Evolutionary conservation across 2,113 vertebrate species (phyloP).

Genomic region (Laterallus jamaicensis): DNA sequence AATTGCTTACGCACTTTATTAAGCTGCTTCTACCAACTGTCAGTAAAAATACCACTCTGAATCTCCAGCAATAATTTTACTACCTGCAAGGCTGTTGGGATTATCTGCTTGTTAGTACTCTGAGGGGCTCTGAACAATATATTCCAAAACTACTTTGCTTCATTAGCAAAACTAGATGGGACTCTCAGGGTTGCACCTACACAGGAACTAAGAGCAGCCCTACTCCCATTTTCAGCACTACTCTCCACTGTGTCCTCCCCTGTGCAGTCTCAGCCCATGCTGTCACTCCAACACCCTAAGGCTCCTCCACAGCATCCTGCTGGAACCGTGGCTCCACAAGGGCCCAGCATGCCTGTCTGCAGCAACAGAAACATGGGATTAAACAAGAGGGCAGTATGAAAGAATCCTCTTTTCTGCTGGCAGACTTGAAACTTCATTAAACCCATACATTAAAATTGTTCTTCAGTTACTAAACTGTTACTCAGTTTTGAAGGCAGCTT

Average conservation of each 20-base stretch:
- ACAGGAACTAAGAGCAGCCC: not conserved
- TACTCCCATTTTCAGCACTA: not conserved
- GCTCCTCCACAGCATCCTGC: not conserved
- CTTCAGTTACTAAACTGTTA: not conserved
- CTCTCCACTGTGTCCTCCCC: not conserved
- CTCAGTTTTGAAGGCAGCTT: not conserved
- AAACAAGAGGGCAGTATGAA: not conserved
- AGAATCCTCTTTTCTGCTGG: not conserved
- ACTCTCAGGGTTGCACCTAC: not conserved
- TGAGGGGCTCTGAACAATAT: not conserved
- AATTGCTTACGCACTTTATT: constrained; percentile 8
- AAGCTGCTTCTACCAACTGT: constrained; percentile 18
- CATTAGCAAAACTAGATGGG: not conserved
- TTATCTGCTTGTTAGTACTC: not conserved
- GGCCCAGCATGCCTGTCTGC: not conserved
- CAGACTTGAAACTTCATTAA: not conserved
- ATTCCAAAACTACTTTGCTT: not conserved
- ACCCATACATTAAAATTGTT: not conserved
- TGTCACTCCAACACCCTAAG: rapidly evolving
- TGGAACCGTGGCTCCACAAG: not conserved
- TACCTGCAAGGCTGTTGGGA: not conserved
- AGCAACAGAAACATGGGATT: not conserved
- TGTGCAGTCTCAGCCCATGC: rapidly evolving
- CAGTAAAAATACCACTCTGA: not conserved
- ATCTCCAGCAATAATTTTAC: not conserved